A percentile compares a stretch with the other conserved stretches of the same genome.
Conservation (phyloP, 92 coral and sea anemone species). For the Phymanthus crucifer region DNA sequence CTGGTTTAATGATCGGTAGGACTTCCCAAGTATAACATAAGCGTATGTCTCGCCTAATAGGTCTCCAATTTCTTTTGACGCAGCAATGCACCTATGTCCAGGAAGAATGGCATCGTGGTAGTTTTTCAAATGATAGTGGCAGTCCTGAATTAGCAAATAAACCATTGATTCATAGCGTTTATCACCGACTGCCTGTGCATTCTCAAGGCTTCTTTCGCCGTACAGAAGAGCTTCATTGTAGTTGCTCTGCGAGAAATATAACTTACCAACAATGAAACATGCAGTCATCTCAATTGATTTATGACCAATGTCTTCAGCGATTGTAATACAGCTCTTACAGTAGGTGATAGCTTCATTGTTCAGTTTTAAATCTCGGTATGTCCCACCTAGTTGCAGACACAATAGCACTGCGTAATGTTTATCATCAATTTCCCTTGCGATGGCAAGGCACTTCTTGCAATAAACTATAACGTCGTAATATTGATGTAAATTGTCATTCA, state of each 20-base stretch:
- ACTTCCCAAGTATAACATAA: background rate
- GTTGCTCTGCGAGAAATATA: background rate
- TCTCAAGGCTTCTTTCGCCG: conserved; percentile 11
- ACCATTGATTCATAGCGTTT: conserved; percentile 18
- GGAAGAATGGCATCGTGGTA: conserved; percentile 1
- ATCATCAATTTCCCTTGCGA: conserved; percentile 2
- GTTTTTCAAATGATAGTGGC: background rate
- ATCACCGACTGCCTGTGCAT: conserved; percentile 15
- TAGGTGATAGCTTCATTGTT: conserved; percentile 5
- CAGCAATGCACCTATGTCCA: conserved; percentile 1
- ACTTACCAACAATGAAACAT: conserved; percentile 17
- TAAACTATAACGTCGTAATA: background rate
- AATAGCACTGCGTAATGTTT: background rate
- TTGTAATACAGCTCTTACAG: conserved; percentile 10
- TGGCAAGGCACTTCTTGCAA: conserved; percentile 20
- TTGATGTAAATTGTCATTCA: background rate
- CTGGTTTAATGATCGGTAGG: conserved; percentile 4
- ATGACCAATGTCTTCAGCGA: background rate
- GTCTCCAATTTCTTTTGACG: conserved; percentile 3
- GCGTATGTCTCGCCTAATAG: background rate
- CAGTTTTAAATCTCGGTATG: background rate
- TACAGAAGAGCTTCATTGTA: conserved; percentile 8
- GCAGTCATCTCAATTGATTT: conserved; percentile 3
- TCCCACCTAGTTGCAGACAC: background rate
- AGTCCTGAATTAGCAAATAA: conserved; percentile 20